Evolutionary conservation across 2,797 vertebrate species (phyloP), one percentile per base, ranked within the genome.

Genomic region (Sebastes flavidus): DNA sequence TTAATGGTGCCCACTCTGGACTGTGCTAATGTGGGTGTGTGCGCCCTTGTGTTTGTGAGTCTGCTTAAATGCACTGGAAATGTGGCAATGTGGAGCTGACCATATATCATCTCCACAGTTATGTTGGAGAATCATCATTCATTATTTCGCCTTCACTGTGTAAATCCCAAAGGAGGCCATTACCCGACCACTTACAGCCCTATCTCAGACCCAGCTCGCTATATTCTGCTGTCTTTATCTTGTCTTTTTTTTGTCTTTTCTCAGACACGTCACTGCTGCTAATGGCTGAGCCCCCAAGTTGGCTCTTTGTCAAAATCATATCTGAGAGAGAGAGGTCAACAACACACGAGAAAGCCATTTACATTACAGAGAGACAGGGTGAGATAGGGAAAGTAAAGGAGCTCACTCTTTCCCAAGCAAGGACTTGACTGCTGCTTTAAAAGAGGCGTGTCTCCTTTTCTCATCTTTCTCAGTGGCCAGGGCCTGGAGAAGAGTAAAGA

Each of bases 331-430:
- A 3, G 46, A 77, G 52, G 75, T 78, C 76, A 86, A 34, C 34
- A 74, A 52, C 69, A 72, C 32, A 59, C 46, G 46, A 81, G 34
- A 78, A 77, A 68, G 22, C 42, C 56, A 77, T 86, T 80, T 52
- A 77, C 75, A 66, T 62, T 78, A 55, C 42, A 79, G 54, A 75
- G 34, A 74, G 75, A 86, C 16, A 83, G 58, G 6, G 34, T 61
- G 66, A 68, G 55, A 60, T 34, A 74, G 49, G n/a, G 11, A 65
- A 49, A 61, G 60, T 56, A 65, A 69, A 60, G 72, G 72, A n/a
- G 56, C 87, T 91, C 66, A 91, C 88, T 91, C 52, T 87, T 89
- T 88, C 87, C 87, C 70, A 91, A 77, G 78, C 85, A 82, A 52
- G 83, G 85, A 78, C 75, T 90, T 71, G 88, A 90, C 66, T 85